Evolutionary conservation across 2,113 vertebrate genomes (phyloP).

Genomic region (Equus quagga): DNA sequence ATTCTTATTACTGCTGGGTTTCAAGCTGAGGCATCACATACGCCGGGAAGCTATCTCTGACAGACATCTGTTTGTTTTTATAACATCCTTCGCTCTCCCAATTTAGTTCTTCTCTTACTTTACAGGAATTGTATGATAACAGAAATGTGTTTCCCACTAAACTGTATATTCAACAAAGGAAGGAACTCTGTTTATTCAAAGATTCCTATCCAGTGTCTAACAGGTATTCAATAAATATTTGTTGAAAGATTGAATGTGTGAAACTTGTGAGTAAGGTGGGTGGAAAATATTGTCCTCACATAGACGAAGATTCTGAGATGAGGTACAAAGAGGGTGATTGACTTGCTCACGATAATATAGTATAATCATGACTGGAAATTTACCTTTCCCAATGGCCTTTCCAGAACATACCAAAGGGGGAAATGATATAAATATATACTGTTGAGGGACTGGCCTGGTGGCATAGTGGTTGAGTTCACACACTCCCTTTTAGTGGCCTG

Average conservation of each 20-base stretch:
- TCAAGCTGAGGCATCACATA: no score
- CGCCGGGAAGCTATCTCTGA: no score
- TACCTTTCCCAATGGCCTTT: not conserved
- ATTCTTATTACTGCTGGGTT: no score
- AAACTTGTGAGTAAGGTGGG: not conserved
- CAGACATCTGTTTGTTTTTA: not conserved
- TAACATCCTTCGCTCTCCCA: not conserved
- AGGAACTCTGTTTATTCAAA: not conserved
- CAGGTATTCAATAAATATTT: not conserved
- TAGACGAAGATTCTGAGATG: not conserved
- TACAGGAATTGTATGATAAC: not conserved
- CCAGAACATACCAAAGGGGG: not conserved
- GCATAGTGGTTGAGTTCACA: no score
- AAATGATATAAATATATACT: not conserved
- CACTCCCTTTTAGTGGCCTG: no score
- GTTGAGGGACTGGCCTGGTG: not conserved
- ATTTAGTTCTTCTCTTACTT: not conserved
- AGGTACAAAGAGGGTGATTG: not conserved
- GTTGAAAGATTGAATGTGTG: not conserved
- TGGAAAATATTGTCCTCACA: not conserved
- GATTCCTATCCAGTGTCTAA: not conserved
- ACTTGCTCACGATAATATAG: not conserved
- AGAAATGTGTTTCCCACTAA: not conserved
- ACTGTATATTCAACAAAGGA: not conserved
- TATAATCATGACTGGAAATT: not conserved